Conservation (phyloP, 2,113 vertebrate genomes). For the rabbit (Oryctolagus cuniculus) region mOryCun1.1 NC_091435.1:147109001-147109500, state of each 20-base stretch:
- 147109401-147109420: background rate
- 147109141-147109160: background rate
- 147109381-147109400: background rate
- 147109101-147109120: background rate
- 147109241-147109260: conserved; percentile 21
- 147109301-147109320: background rate
- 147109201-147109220: too few relatives aligned
- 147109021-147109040: background rate
- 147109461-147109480: conserved; percentile 15
- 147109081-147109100: background rate
- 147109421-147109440: background rate
- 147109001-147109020: background rate
- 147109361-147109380: background rate
- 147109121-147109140: too few relatives aligned
- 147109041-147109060: background rate
- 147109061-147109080: background rate
- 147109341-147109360: background rate
- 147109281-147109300: background rate
- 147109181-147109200: too few relatives aligned
- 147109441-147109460: background rate
- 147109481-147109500: background rate
- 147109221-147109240: background rate
- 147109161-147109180: background rate
- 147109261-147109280: background rate
- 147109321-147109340: background rate